Conservation (phyloP, 2,797 vertebrate species). For the Gobionotothen gibberifrons region DNA sequence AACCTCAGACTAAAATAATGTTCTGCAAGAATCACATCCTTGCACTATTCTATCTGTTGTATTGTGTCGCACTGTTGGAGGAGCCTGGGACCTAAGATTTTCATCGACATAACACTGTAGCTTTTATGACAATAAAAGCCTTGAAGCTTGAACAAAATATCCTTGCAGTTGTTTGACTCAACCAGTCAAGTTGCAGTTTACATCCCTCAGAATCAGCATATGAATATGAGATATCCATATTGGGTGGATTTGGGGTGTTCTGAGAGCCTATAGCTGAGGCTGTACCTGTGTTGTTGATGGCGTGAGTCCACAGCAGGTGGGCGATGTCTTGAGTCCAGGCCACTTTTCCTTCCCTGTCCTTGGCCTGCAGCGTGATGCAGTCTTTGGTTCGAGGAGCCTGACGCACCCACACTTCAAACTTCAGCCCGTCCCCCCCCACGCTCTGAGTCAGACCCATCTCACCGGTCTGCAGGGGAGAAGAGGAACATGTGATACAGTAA, state of each 20-base stretch:
- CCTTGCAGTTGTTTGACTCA: background rate
- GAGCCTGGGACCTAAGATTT: no score
- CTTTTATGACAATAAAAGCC: no score
- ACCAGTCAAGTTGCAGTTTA: background rate
- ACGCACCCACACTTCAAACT: conserved; percentile 92
- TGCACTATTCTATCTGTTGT: no score
- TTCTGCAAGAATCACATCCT: no score
- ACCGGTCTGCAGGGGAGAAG: conserved; percentile 81
- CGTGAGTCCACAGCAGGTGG: conserved; percentile 92
- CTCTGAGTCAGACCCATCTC: conserved; percentile 94
- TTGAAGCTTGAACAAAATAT: background rate
- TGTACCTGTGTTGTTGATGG: conserved; percentile 90
- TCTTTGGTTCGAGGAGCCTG: conserved; percentile 85
- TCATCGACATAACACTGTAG: no score
- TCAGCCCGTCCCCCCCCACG: conserved; percentile 87
- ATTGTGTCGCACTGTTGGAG: no score
- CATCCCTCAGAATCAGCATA: background rate
- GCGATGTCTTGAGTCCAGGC: conserved; percentile 90
- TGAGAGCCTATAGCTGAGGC: background rate
- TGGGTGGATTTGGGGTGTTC: no score
- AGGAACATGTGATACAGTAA: background rate
- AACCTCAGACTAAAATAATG: no score
- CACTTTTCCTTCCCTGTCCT: conserved; percentile 78
- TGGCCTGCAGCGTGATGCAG: conserved; percentile 88
- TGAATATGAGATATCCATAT: no score